These are phyloP conservation scores for Suricata suricatta DNA, from an alignment of 2,113 vertebrate genomes.

Conservation along the genomic window DNA sequence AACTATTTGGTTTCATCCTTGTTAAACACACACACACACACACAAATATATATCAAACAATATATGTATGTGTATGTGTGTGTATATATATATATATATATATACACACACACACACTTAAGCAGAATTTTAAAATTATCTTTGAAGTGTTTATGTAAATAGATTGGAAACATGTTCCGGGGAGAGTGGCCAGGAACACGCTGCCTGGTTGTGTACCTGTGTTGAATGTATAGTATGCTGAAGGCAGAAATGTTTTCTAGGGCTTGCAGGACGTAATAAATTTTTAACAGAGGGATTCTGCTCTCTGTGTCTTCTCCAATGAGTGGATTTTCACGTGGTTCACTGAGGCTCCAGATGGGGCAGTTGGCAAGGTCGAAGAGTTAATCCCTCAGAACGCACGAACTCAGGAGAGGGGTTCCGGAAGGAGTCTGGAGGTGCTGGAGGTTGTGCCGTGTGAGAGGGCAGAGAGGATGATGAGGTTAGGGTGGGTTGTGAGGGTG, in stretches of 20 bases:
- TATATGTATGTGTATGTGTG: accelerated
- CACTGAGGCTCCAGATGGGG: not conserved
- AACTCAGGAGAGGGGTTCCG: not conserved
- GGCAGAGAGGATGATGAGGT: too few relatives aligned
- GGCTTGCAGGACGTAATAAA: not conserved
- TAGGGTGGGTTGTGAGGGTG: not conserved
- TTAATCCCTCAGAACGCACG: not conserved
- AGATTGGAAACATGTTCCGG: constrained; percentile 54
- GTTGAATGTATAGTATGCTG: constrained; percentile 52
- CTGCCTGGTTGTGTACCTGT: constrained; percentile 66
- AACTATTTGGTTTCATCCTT: constrained; percentile 75
- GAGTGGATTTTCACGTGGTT: not conserved
- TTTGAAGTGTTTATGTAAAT: constrained; percentile 56
- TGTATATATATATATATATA: not conserved
- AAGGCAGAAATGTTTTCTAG: constrained; percentile 39
- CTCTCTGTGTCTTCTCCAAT: constrained; percentile 62
- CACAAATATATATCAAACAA: too few relatives aligned
- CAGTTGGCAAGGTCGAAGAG: not conserved
- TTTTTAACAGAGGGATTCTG: constrained; percentile 49
- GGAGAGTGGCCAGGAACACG: constrained; percentile 60
- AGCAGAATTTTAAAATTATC: constrained; percentile 61
- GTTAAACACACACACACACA: constrained; percentile 2
- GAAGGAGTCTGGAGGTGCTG: not conserved
- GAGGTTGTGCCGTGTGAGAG: not conserved
- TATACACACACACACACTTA: too few relatives aligned